Evolutionary conservation across 2,113 vertebrate genomes (phyloP).

Genomic region (Scytalopus superciliaris): DNA sequence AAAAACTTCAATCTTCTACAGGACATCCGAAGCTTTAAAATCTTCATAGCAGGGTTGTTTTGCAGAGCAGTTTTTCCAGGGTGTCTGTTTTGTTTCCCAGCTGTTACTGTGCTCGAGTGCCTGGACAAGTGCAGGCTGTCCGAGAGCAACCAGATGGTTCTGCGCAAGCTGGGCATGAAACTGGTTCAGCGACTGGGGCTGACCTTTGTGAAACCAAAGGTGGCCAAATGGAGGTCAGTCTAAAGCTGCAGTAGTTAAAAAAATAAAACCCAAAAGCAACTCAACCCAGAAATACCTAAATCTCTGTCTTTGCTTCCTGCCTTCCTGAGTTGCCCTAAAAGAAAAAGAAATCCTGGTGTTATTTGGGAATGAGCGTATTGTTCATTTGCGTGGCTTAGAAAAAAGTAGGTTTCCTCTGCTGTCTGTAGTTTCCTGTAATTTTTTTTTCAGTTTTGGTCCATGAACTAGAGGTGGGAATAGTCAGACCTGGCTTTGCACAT

Average conservation of each 20-base stretch:
- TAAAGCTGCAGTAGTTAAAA: background rate
- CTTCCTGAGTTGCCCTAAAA: background rate
- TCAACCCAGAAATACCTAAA: background rate
- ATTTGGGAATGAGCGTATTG: background rate
- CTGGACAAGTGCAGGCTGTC: conserved; percentile 82
- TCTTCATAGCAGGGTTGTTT: background rate
- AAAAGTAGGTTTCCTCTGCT: background rate
- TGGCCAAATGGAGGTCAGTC: conserved; percentile 91
- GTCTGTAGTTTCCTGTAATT: background rate
- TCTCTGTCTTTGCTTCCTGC: background rate
- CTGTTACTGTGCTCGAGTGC: conserved; percentile 81
- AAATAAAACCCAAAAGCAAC: background rate
- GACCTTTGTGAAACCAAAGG: conserved; percentile 88
- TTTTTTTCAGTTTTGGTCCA: background rate
- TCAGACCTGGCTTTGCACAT: background rate
- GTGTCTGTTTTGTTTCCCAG: conserved; percentile 62
- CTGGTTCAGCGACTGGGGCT: conserved; percentile 91
- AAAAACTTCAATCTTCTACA: background rate
- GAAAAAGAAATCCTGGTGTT: background rate
- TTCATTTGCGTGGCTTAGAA: background rate
- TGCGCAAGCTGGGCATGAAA: conserved; percentile 90
- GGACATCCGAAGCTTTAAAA: background rate
- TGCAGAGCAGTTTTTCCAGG: background rate
- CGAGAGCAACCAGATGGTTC: conserved; percentile 83
- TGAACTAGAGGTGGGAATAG: background rate